Evolutionary conservation across 2,113 vertebrate species (phyloP).

Genomic region (Bucco capensis): DNA sequence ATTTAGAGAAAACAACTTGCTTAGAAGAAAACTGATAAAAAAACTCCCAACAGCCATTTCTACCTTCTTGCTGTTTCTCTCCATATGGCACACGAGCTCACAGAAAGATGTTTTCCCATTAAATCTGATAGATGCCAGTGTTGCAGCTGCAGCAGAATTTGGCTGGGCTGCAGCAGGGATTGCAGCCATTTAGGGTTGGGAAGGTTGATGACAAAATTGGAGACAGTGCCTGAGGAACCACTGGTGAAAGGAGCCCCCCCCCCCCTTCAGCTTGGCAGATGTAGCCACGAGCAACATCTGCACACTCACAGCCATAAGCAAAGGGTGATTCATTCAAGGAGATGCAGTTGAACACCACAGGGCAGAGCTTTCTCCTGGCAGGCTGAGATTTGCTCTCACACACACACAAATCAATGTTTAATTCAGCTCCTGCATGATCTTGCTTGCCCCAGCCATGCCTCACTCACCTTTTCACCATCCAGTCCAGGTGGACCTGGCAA

Average conservation of each 20-base stretch:
- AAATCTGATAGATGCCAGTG: not conserved
- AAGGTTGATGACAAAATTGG: not conserved
- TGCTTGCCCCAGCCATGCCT: rapidly evolving
- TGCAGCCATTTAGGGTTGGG: not conserved
- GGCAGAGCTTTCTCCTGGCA: not conserved
- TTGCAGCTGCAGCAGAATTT: not conserved
- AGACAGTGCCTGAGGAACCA: not conserved
- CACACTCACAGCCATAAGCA: not conserved
- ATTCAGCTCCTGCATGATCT: not conserved
- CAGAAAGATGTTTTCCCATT: rapidly evolving
- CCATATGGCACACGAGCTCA: rapidly evolving
- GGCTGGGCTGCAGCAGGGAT: not conserved
- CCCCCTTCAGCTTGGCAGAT: rapidly evolving
- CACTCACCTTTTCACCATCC: constrained; percentile 84
- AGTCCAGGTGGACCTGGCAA: constrained; percentile 84
- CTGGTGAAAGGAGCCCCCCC: not conserved
- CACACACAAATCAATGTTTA: not conserved
- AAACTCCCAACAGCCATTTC: not conserved
- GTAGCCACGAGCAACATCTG: rapidly evolving
- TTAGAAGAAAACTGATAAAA: not conserved
- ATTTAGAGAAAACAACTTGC: not conserved
- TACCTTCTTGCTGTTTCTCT: not conserved
- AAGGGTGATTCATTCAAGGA: not conserved
- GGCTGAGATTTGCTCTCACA: not conserved
- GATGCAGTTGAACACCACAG: not conserved